Percentiles rank a stretch among this genome's conserved stretches.
Conservation (phyloP, 1,140 invertebrate genomes). For the Zaprionus camerounensis region DNA sequence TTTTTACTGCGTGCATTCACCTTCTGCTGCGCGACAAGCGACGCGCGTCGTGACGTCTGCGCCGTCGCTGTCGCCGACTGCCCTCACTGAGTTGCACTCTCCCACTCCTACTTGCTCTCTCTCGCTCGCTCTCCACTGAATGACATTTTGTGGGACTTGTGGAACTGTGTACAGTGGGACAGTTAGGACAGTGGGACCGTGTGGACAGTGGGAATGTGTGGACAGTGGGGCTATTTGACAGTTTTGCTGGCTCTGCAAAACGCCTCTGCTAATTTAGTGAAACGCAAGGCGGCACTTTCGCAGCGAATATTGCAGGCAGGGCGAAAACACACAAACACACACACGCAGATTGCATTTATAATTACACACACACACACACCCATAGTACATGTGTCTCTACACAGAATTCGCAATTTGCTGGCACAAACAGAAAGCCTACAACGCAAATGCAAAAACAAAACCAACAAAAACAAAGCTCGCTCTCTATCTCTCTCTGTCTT, state of each 20-base stretch:
- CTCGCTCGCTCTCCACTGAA: not conserved
- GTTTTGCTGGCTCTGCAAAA: constrained; percentile 22
- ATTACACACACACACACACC: constrained; percentile 8
- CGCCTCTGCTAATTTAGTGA: constrained; percentile 26
- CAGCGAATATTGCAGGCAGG: constrained; percentile 25
- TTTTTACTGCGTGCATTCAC: constrained; percentile 9
- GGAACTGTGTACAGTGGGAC: not conserved
- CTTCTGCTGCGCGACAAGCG: not conserved
- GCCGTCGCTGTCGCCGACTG: not conserved
- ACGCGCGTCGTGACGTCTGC: not conserved
- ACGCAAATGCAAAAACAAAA: constrained; percentile 42
- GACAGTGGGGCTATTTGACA: constrained; percentile 9
- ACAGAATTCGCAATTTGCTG: constrained; percentile 35
- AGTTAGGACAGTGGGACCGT: not conserved
- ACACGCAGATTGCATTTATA: constrained; percentile 30
- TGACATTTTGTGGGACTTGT: not conserved
- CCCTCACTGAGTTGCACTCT: not conserved
- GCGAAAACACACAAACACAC: constrained; percentile 24
- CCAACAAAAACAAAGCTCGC: constrained; percentile 15
- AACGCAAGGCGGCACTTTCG: constrained; percentile 35
- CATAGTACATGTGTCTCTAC: not conserved
- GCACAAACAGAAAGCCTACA: constrained; percentile 48
- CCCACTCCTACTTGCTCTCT: not conserved
- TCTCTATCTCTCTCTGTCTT: not conserved
- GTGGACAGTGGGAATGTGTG: not conserved